phyloP scores from a whole-genome alignment of 2,797 vertebrate genomes.

The Dendrocincla tyrannina region DNA sequence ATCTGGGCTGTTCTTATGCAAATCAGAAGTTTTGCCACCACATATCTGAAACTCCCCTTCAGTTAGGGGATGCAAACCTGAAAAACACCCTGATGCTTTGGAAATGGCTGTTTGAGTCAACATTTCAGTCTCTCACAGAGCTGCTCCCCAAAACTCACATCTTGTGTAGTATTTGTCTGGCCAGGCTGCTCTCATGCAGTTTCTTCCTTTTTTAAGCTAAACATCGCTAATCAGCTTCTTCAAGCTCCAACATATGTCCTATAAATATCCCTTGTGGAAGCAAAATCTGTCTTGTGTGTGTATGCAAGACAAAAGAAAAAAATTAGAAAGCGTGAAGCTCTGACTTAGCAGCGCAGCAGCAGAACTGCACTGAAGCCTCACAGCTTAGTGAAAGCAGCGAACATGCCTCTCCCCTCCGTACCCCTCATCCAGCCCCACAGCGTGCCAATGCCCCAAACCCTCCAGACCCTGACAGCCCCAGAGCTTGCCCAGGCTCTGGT shows the following conservation, averaged over 20 bases:
- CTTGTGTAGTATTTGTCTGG: neutral
- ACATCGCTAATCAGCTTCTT: conserved; percentile 25
- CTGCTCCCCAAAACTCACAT: neutral
- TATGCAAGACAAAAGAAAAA: conserved; percentile 50
- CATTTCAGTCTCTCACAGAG: neutral
- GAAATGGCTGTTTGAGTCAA: neutral
- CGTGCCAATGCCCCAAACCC: rapidly evolving
- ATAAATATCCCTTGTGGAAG: conserved; percentile 51
- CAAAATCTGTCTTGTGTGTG: conserved; percentile 33
- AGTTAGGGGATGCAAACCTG: neutral
- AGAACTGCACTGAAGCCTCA: neutral
- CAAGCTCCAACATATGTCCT: conserved; percentile 55
- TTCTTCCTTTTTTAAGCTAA: conserved; percentile 29
- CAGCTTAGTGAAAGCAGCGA: neutral
- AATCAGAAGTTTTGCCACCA: neutral
- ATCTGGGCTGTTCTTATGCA: neutral
- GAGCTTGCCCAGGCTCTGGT: neutral
- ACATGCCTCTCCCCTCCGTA: neutral
- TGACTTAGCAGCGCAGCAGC: conserved; percentile 28
- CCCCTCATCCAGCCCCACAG: neutral
- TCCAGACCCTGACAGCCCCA: rapidly evolving
- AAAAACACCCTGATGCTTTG: neutral
- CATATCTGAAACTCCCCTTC: neutral
- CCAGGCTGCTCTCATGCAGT: neutral
- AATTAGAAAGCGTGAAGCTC: conserved; percentile 45